Conservation (phyloP, 1,140 invertebrate species). For the Antheraea pernyi region DNA sequence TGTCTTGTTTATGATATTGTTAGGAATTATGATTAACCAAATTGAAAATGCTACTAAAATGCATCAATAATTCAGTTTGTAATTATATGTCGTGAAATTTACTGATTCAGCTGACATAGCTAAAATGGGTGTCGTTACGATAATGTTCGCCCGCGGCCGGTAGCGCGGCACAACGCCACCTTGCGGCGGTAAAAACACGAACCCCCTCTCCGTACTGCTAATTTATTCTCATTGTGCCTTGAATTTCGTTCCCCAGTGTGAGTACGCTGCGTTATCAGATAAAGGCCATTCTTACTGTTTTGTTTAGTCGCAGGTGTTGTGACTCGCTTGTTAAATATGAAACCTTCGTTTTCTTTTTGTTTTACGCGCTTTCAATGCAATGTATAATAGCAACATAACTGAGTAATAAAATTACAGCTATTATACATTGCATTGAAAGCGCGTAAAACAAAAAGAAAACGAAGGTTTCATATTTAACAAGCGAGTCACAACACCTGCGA, state of each 20-base stretch:
- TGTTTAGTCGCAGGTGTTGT: slow-evolving; percentile 10
- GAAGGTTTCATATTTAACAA: neutral
- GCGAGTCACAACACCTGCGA: slow-evolving; percentile 4
- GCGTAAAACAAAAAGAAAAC: neutral
- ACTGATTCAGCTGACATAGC: neutral
- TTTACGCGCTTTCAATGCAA: neutral
- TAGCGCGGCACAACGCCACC: too few species aligned
- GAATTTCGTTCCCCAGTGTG: slow-evolving; percentile 21
- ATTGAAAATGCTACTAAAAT: too few species aligned
- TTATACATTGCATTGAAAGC: neutral
- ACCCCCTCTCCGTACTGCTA: slow-evolving; percentile 14
- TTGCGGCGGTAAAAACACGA: slow-evolving; percentile 5
- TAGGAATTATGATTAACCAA: too few species aligned
- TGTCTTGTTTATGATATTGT: too few species aligned
- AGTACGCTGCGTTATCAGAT: neutral
- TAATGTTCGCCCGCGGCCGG: neutral
- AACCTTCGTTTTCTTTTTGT: neutral
- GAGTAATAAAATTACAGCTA: neutral
- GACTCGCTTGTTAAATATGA: neutral
- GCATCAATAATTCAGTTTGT: too few species aligned
- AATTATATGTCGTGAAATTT: too few species aligned
- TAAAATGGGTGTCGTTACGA: neutral
- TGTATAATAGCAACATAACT: neutral
- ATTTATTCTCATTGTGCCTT: slow-evolving; percentile 27
- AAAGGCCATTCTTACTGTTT: slow-evolving; percentile 4